Evolutionary conservation across 2,888 invertebrate genomes (phyloP).

Genomic region (Chrysodeixis includens): DNA sequence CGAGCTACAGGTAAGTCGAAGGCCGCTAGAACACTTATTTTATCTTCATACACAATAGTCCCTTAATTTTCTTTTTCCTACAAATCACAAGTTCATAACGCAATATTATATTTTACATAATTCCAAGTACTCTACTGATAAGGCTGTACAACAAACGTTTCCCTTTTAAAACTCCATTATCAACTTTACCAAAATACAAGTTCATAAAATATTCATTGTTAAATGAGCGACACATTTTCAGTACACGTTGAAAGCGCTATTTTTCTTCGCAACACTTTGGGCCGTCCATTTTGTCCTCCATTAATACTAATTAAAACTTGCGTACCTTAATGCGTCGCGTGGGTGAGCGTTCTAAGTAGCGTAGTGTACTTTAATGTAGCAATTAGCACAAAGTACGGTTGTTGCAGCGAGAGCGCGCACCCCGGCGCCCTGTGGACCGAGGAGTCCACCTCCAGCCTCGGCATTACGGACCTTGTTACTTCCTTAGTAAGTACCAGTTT

Average conservation of each 20-base stretch:
- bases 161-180: background rate
- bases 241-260: slow-evolving; percentile 40
- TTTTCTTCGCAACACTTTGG: slow-evolving; percentile 43
- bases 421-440: slow-evolving; percentile 76
- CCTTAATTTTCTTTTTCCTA: too few relatives aligned
- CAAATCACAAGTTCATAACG: too few relatives aligned
- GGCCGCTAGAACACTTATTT: too few relatives aligned
- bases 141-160: background rate
- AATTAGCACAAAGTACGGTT: slow-evolving; percentile 54
- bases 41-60: too few relatives aligned
- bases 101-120: too few relatives aligned
- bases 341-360: slow-evolving; percentile 45
- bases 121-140: background rate
- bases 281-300: slow-evolving; percentile 42
- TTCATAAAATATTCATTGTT: slow-evolving; percentile 10
- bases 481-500: slow-evolving; percentile 78
- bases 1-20: slow-evolving; percentile 77
- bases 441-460: slow-evolving; percentile 65
- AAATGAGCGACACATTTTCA: slow-evolving; percentile 15
- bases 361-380: slow-evolving; percentile 43
- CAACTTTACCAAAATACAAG: background rate
- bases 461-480: slow-evolving; percentile 78
- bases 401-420: slow-evolving; percentile 81
- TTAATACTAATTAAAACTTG: slow-evolving; percentile 59
- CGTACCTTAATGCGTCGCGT: slow-evolving; percentile 50